These are phyloP conservation scores for Paracentrotus lividus DNA, from an alignment of 53 echinoderm and acorn worm species.

Conservation along the genomic window DNA sequence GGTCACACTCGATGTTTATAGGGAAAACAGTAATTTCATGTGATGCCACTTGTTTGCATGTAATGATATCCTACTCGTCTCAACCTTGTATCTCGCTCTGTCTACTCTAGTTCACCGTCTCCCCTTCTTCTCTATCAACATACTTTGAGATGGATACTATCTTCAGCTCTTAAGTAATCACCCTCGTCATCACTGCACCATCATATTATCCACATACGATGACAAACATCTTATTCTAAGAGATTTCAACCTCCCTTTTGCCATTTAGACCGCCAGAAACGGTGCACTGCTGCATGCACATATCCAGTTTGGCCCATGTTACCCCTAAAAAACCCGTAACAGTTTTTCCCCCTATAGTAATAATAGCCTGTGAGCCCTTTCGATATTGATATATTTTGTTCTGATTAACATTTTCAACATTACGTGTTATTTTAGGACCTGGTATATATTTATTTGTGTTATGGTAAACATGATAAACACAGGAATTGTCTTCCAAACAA, in stretches of 20 bases:
- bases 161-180: conserved; percentile 6
- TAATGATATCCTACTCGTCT: neutral
- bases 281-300: too few species aligned
- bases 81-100: neutral
- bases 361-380: neutral
- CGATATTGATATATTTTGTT: neutral
- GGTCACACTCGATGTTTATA: too few species aligned
- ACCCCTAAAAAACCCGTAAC: too few species aligned
- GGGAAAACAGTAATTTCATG: too few species aligned
- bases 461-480: too few species aligned
- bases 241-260: neutral
- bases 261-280: neutral
- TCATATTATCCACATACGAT: conserved; percentile 33
- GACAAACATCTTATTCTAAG: conserved; percentile 2
- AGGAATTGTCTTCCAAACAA: neutral
- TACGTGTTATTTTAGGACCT: too few species aligned
- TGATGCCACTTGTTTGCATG: neutral
- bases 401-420: too few species aligned
- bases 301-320: too few species aligned
- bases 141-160: neutral
- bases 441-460: too few species aligned
- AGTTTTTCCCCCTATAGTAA: neutral
- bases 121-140: neutral
- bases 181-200: conserved; percentile 54
- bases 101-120: neutral